phyloP scores from a whole-genome alignment of 2,888 invertebrate species.

The Ernsta delagoae region DNA sequence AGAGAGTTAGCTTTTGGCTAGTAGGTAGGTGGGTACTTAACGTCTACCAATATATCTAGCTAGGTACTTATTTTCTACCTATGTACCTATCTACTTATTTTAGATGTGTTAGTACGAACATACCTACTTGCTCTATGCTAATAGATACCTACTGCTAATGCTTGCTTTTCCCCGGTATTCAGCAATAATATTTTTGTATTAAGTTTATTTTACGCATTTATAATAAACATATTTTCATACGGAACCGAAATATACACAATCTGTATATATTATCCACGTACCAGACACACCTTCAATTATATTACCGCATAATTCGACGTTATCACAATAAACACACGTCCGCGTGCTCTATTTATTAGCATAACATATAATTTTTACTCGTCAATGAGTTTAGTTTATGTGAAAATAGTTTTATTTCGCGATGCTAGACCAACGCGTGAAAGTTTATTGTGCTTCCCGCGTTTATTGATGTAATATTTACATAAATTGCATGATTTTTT shows the following conservation, averaged over 20 bases:
- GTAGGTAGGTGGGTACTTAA: no score
- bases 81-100: no score
- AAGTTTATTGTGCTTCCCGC: neutral
- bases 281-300: constrained; percentile 47
- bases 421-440: neutral
- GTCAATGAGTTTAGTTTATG: constrained; percentile 41
- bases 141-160: no score
- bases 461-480: neutral
- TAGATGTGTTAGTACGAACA: no score
- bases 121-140: no score
- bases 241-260: neutral
- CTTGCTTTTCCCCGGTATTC: no score
- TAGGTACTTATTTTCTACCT: no score
- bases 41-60: no score
- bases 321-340: constrained; percentile 62
- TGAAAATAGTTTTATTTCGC: constrained; percentile 24
- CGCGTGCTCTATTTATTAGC: constrained; percentile 59
- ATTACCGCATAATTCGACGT: constrained; percentile 61
- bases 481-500: no score
- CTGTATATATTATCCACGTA: neutral
- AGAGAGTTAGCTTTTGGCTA: no score
- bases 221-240: neutral
- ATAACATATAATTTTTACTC: constrained; percentile 59
- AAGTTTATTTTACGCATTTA: neutral
- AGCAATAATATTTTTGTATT: no score